phyloP scores from a whole-genome alignment of 2,888 invertebrate genomes.

The Amphipyra tragopoginis region DNA sequence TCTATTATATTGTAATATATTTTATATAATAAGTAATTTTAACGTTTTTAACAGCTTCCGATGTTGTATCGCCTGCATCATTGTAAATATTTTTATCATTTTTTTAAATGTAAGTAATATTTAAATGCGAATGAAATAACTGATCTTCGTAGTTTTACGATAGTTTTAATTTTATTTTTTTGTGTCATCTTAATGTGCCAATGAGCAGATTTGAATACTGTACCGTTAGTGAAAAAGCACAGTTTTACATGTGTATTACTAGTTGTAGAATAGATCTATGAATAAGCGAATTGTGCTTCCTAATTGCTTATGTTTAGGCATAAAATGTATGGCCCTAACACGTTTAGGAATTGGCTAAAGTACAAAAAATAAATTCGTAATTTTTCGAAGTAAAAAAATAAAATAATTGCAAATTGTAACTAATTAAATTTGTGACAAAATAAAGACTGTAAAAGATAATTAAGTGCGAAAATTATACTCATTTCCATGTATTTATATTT shows the following conservation, averaged over 20 bases:
- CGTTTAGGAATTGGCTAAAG: slow-evolving; percentile 51
- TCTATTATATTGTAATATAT: slow-evolving; percentile 65
- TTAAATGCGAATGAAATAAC: slow-evolving; percentile 79
- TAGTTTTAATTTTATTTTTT: slow-evolving; percentile 71
- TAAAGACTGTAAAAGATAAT: slow-evolving; percentile 55
- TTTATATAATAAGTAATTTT: slow-evolving; percentile 61
- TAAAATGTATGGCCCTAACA: slow-evolving; percentile 32
- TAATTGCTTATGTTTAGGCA: slow-evolving; percentile 63
- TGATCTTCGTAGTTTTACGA: slow-evolving; percentile 83
- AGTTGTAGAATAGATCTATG: slow-evolving; percentile 75
- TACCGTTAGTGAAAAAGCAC: slow-evolving; percentile 62
- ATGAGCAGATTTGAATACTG: slow-evolving; percentile 75
- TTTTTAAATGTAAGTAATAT: slow-evolving; percentile 68
- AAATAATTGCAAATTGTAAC: slow-evolving; percentile 12
- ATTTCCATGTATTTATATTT: slow-evolving; percentile 19
- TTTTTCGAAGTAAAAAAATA: slow-evolving; percentile 31
- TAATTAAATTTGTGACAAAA: slow-evolving; percentile 19
- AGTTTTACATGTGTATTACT: slow-evolving; percentile 76
- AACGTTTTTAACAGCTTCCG: slow-evolving; percentile 51
- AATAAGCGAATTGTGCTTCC: slow-evolving; percentile 85
- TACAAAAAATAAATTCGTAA: slow-evolving; percentile 45
- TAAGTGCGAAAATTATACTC: slow-evolving; percentile 48
- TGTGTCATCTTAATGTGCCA: slow-evolving; percentile 88
- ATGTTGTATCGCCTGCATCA: slow-evolving; percentile 55
- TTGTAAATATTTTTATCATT: slow-evolving; percentile 68